These are phyloP conservation scores for Neotoma lepida DNA, from an alignment of 2,113 vertebrate species.

Conservation along the genomic window DNA sequence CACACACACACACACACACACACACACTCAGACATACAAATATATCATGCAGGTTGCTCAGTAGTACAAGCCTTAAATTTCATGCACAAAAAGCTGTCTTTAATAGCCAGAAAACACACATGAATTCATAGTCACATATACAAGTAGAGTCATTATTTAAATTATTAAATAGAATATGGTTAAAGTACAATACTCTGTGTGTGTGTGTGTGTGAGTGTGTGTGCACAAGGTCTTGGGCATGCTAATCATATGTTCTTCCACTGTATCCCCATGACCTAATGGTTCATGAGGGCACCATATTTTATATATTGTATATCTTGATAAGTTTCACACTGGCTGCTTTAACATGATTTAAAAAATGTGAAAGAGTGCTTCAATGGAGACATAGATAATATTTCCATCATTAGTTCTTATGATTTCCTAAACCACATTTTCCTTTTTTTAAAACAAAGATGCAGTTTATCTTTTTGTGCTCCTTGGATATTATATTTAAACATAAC, in stretches of 20 bases:
- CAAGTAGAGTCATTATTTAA: accelerated
- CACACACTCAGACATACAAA: background rate
- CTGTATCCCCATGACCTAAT: too few relatives aligned
- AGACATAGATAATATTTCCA: background rate
- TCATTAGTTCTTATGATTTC: background rate
- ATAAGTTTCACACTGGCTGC: background rate
- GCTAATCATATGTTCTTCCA: too few relatives aligned
- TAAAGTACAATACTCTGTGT: background rate
- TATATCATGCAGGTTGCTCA: background rate
- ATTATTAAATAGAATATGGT: accelerated
- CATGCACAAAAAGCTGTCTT: background rate
- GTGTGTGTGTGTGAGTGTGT: background rate
- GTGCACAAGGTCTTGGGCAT: too few relatives aligned
- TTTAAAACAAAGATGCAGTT: background rate
- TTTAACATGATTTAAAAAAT: background rate
- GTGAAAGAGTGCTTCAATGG: background rate
- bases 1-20: background rate
- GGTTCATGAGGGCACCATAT: background rate
- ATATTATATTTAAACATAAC: background rate
- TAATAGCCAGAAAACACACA: background rate
- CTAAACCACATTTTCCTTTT: background rate
- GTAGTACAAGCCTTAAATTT: background rate
- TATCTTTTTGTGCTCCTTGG: background rate
- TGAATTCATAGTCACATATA: background rate
- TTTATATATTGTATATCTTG: background rate